Conservation (phyloP, 2,888 invertebrate species). For the Choreutis nemorana region DNA sequence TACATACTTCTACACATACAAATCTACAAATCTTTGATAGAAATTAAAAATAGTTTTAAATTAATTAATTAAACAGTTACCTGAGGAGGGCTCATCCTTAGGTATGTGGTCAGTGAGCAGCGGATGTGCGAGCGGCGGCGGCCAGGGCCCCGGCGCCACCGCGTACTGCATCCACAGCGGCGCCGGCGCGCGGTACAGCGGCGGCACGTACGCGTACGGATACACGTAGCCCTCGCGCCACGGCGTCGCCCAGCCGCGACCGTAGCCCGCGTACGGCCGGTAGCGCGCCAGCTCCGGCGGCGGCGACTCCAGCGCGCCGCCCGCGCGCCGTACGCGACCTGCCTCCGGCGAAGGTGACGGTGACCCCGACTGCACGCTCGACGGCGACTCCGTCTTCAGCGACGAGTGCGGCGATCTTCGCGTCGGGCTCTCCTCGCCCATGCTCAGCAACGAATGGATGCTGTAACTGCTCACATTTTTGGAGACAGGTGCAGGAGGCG, state of each 20-base stretch:
- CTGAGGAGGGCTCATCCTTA: slow-evolving; percentile 68
- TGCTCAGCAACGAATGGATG: slow-evolving; percentile 83
- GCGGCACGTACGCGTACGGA: slow-evolving; percentile 36
- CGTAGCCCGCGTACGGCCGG: slow-evolving; percentile 31
- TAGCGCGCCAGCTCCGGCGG: slow-evolving; percentile 42
- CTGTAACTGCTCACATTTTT: slow-evolving; percentile 79
- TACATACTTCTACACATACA: too few species aligned
- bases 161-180: slow-evolving; percentile 59
- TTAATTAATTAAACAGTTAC: slow-evolving; percentile 23
- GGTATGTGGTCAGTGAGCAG: slow-evolving; percentile 58
- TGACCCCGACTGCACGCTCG: slow-evolving; percentile 46
- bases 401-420: slow-evolving; percentile 43
- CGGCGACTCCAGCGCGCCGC: slow-evolving; percentile 35
- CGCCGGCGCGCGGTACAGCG: slow-evolving; percentile 26
- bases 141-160: slow-evolving; percentile 57
- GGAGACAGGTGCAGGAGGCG: slow-evolving; percentile 28
- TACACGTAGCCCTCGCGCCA: slow-evolving; percentile 27
- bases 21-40: too few species aligned
- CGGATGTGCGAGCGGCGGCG: slow-evolving; percentile 59
- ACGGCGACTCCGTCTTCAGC: slow-evolving; percentile 45
- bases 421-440: slow-evolving; percentile 57
- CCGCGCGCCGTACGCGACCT: slow-evolving; percentile 44
- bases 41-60: neutral
- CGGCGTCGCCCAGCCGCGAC: slow-evolving; percentile 19
- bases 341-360: slow-evolving; percentile 49